phyloP scores from a whole-genome alignment of 2,888 invertebrate genomes.

The Brenthis daphne region DNA sequence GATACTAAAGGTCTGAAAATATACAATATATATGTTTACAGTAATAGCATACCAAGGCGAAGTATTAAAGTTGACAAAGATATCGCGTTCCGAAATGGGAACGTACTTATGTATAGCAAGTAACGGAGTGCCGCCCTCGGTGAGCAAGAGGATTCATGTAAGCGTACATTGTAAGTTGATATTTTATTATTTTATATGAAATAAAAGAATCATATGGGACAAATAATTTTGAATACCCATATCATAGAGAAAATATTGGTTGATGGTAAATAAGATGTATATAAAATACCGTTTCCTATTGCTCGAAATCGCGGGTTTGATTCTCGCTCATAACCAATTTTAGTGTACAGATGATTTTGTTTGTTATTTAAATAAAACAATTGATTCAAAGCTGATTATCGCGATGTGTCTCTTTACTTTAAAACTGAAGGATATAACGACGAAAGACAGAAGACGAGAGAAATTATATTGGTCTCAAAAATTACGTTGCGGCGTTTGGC shows the following conservation, averaged over 20 bases:
- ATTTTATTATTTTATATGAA: slow-evolving; percentile 22
- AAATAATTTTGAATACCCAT: neutral
- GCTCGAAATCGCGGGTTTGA: neutral
- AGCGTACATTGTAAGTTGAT: slow-evolving; percentile 94
- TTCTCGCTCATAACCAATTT: no score
- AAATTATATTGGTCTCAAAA: no score
- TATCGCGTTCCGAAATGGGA: slow-evolving; percentile 95
- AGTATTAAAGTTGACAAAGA: slow-evolving; percentile 89
- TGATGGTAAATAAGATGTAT: no score
- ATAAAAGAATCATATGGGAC: neutral
- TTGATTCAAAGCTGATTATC: no score
- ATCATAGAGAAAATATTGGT: no score
- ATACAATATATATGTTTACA: slow-evolving; percentile 62
- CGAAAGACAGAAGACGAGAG: no score
- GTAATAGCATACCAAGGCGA: slow-evolving; percentile 90
- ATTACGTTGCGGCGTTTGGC: no score
- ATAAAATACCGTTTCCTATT: no score
- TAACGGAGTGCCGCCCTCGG: slow-evolving; percentile 93
- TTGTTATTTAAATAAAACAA: no score
- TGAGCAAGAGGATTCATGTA: slow-evolving; percentile 94
- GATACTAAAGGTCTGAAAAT: neutral
- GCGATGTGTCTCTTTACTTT: no score
- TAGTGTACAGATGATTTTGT: no score
- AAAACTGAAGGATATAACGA: no score
- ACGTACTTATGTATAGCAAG: slow-evolving; percentile 95